These are phyloP conservation scores for Thoracochromis brauschi DNA, from an alignment of 2,113 vertebrate genomes.

Conservation along the genomic window DNA sequence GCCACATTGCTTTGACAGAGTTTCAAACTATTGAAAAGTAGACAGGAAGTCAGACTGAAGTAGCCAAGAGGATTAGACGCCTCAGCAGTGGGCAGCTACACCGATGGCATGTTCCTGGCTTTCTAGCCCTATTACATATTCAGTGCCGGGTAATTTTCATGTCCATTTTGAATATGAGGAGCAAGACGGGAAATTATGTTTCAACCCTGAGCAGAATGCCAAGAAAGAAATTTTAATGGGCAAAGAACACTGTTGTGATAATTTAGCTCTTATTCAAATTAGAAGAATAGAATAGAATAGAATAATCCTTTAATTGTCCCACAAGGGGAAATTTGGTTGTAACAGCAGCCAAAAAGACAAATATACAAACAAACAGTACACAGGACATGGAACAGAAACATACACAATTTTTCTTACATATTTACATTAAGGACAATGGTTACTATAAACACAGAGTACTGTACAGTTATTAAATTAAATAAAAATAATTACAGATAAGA, in stretches of 20 bases:
- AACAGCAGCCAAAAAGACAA: too few relatives aligned
- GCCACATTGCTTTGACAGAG: background rate
- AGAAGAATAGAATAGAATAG: too few relatives aligned
- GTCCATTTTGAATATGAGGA: background rate
- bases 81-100: background rate
- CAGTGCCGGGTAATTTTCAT: background rate
- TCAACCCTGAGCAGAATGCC: background rate
- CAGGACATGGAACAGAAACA: too few relatives aligned
- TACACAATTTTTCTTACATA: too few relatives aligned
- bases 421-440: too few relatives aligned
- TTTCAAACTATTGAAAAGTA: conserved; percentile 2
- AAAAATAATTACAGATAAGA: too few relatives aligned
- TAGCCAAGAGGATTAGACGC: background rate
- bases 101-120: background rate
- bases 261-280: background rate
- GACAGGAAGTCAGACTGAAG: background rate
- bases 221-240: background rate
- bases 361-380: too few relatives aligned
- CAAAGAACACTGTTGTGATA: background rate
- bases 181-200: background rate
- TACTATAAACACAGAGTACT: too few relatives aligned
- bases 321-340: too few relatives aligned
- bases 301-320: too few relatives aligned
- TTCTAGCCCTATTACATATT: background rate
- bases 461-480: too few relatives aligned